These are phyloP conservation scores for Crocuta crocuta DNA, from an alignment of 2,113 vertebrate genomes.

Conservation along the genomic window DNA sequence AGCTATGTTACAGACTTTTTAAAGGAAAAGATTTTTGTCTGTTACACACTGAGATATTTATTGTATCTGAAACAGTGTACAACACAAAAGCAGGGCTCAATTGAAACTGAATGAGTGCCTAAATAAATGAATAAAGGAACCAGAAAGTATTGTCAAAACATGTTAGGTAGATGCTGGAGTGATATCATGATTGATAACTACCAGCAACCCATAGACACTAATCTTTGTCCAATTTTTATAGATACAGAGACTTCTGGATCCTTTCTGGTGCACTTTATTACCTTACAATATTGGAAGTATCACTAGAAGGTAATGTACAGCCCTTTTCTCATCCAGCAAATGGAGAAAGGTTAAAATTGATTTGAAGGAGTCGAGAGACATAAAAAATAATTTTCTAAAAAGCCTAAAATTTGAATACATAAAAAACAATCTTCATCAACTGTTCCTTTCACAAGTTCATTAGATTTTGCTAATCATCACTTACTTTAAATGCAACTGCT, in stretches of 20 bases:
- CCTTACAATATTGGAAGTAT: not conserved
- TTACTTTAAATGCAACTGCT: not conserved
- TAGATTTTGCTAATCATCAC: not conserved
- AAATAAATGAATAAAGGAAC: not conserved
- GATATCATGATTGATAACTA: not conserved
- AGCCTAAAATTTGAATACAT: not conserved
- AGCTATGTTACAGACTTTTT: not conserved
- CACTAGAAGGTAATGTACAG: not conserved
- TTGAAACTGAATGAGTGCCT: not conserved
- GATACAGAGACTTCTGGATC: not conserved
- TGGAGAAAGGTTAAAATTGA: not conserved
- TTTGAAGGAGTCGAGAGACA: not conserved
- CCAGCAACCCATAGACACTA: not conserved
- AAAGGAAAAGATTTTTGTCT: not conserved
- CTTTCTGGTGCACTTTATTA: not conserved
- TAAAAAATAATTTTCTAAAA: not conserved
- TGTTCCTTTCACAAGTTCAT: not conserved
- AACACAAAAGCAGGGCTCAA: not conserved
- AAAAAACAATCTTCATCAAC: not conserved
- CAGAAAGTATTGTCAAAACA: not conserved
- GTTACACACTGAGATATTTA: not conserved
- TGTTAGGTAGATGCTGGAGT: not conserved
- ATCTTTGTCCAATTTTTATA: not conserved
- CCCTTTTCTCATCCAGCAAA: not conserved
- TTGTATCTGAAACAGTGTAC: not conserved